A percentile compares a stretch with the other conserved stretches of the same genome.
phyloP scores from a whole-genome alignment of 2,888 invertebrate genomes.

The Athalia cordata region DNA sequence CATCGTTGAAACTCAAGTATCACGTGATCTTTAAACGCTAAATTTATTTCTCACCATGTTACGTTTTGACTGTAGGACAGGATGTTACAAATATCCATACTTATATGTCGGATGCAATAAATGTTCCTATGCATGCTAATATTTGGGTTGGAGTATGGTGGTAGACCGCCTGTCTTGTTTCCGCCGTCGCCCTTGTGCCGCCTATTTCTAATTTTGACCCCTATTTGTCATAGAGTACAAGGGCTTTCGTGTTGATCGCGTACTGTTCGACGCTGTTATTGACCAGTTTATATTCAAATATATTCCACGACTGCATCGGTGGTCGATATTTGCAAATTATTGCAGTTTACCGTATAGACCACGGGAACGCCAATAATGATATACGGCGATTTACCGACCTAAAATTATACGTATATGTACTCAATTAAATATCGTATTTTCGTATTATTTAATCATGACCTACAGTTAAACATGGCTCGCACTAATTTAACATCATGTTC shows the following conservation, averaged over 20 bases:
- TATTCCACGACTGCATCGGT: not conserved
- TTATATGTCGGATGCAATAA: not conserved
- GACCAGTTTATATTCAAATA: constrained; percentile 43
- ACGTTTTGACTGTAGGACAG: not conserved
- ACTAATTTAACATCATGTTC: no score
- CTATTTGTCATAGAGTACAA: constrained; percentile 50
- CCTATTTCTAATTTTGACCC: constrained; percentile 54
- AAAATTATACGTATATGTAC: no score
- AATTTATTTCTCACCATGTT: not conserved
- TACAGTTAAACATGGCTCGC: no score
- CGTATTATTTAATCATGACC: no score
- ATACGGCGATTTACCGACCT: no score
- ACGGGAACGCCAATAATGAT: no score
- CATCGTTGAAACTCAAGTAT: not conserved
- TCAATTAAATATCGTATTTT: no score
- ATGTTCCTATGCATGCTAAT: not conserved
- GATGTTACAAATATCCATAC: not conserved
- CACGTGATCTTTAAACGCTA: not conserved
- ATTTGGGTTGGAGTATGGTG: not conserved
- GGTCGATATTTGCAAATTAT: constrained; percentile 20
- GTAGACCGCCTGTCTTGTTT: constrained; percentile 13
- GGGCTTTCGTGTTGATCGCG: constrained; percentile 41
- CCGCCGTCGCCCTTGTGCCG: constrained; percentile 44
- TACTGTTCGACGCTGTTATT: constrained; percentile 13
- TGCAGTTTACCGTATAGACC: not conserved